Percentiles rank a stretch among this genome's conserved stretches.
phyloP scores from a whole-genome alignment of 1,140 invertebrate species.

The Drosophila albomicans region DNA sequence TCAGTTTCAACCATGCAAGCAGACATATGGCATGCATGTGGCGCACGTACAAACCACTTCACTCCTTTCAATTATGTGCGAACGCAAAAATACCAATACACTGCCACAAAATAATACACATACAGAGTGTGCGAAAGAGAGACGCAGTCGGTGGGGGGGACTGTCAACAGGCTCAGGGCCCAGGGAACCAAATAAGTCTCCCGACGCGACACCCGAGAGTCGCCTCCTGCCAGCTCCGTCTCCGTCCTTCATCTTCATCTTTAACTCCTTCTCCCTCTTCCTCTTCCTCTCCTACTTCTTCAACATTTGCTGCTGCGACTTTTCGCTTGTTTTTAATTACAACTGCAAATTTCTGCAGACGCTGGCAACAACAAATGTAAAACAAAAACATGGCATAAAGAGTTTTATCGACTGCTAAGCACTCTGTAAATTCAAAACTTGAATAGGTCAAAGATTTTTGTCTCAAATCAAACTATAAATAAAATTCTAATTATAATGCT shows the following conservation, averaged over 20 bases:
- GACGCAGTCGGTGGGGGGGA: not conserved
- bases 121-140: not conserved
- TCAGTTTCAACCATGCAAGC: not conserved
- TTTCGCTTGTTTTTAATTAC: slow-evolving; percentile 63
- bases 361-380: slow-evolving; percentile 1
- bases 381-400: not conserved
- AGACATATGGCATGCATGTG: slow-evolving; percentile 79
- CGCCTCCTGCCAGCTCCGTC: not conserved
- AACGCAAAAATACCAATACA: slow-evolving; percentile 55
- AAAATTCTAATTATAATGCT: too few relatives aligned
- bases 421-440: not conserved
- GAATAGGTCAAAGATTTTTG: too few relatives aligned
- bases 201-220: not conserved
- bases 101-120: slow-evolving; percentile 5
- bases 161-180: slow-evolving; percentile 13
- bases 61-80: slow-evolving; percentile 81
- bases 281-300: not conserved
- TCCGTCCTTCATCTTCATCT: too few relatives aligned
- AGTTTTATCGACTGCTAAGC: not conserved
- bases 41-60: slow-evolving; percentile 80
- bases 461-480: too few relatives aligned
- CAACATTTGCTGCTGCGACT: slow-evolving; percentile 13
- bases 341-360: slow-evolving; percentile 52
- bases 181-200: slow-evolving; percentile 20
- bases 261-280: slow-evolving; percentile 28